Percentiles rank a stretch among this genome's conserved stretches.
Evolutionary conservation across 2,797 vertebrate species (phyloP).

Genomic region (Anableps anableps): DNA sequence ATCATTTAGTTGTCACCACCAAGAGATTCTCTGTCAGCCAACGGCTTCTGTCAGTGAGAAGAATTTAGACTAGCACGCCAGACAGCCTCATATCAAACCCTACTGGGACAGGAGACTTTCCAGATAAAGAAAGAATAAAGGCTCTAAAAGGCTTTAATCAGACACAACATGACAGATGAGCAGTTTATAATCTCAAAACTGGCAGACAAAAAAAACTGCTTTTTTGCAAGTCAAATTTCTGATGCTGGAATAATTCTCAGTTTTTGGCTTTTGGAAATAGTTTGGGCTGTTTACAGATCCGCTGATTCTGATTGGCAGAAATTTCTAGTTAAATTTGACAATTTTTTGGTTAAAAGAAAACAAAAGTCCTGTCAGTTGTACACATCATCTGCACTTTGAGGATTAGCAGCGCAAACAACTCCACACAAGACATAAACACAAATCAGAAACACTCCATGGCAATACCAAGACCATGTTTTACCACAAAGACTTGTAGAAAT

Average conservation of each 20-base stretch:
- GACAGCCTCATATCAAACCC: slow-evolving; percentile 71
- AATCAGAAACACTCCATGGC: neutral
- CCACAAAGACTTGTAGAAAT: neutral
- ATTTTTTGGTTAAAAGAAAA: slow-evolving; percentile 13
- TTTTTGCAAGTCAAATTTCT: slow-evolving; percentile 11
- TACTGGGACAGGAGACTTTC: slow-evolving; percentile 61
- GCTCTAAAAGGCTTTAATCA: slow-evolving; percentile 66
- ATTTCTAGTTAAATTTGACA: slow-evolving; percentile 17
- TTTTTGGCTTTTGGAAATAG: slow-evolving; percentile 40
- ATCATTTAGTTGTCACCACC: slow-evolving; percentile 83
- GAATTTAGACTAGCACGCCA: slow-evolving; percentile 70
- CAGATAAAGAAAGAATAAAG: slow-evolving; percentile 57
- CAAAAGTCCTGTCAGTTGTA: slow-evolving; percentile 30
- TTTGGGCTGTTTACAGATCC: slow-evolving; percentile 27
- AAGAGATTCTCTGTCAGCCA: slow-evolving; percentile 75
- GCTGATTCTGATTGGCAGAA: slow-evolving; percentile 25
- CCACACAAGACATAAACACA: neutral
- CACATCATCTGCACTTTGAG: slow-evolving; percentile 39
- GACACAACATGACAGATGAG: slow-evolving; percentile 56
- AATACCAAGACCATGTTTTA: neutral
- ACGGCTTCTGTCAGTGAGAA: slow-evolving; percentile 64
- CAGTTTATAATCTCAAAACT: slow-evolving; percentile 59
- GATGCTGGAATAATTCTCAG: slow-evolving; percentile 21
- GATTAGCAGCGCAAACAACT: slow-evolving; percentile 20
- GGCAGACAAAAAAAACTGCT: slow-evolving; percentile 36